These are phyloP conservation scores for Archegozetes longisetosus DNA, from an alignment of 1,140 invertebrate genomes.

Conservation along the genomic window DNA sequence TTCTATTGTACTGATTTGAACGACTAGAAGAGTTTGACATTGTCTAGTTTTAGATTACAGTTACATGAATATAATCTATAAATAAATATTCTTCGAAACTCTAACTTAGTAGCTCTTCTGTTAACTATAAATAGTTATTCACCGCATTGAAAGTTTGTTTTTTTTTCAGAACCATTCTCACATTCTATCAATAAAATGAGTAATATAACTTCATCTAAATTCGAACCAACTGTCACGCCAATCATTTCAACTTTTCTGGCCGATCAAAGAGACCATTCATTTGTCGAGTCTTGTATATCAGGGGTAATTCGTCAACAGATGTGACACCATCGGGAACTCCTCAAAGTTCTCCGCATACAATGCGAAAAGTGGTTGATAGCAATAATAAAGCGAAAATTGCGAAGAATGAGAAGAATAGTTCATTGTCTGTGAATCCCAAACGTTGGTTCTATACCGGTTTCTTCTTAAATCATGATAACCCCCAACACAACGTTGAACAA, in stretches of 20 bases:
- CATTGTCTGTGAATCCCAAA: neutral
- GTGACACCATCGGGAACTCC: neutral
- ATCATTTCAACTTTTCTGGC: neutral
- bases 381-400: neutral
- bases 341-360: neutral
- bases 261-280: neutral
- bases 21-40: too few relatives aligned
- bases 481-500: neutral
- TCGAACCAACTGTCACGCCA: neutral
- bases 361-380: neutral
- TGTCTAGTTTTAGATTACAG: too few relatives aligned
- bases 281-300: too few relatives aligned
- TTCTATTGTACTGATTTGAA: too few relatives aligned
- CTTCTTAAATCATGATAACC: neutral
- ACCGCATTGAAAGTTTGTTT: too few relatives aligned
- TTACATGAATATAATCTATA: too few relatives aligned
- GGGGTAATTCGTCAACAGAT: neutral
- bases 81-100: too few relatives aligned
- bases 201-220: too few relatives aligned
- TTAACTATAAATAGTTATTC: too few relatives aligned
- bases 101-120: too few relatives aligned
- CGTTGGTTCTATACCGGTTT: slow-evolving; percentile 1
- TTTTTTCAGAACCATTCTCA: too few relatives aligned
- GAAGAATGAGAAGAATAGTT: neutral
- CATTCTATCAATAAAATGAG: too few relatives aligned